phyloP scores from a whole-genome alignment of 2,113 vertebrate genomes.

The Mungos mungo region DNA sequence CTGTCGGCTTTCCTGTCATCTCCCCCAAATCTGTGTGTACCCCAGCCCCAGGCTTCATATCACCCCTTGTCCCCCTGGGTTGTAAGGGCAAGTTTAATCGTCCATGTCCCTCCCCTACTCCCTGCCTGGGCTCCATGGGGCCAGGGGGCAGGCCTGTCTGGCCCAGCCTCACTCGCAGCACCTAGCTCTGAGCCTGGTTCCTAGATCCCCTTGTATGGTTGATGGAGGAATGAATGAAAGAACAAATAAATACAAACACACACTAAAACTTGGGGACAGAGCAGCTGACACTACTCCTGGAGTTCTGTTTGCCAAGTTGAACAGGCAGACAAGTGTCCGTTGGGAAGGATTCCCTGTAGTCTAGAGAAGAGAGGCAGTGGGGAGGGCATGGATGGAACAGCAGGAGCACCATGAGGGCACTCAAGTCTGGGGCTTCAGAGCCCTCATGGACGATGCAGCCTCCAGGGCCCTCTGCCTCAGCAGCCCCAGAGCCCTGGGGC shows the following conservation, averaged over 20 bases:
- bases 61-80: too few species aligned
- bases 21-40: background rate
- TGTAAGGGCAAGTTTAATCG: background rate
- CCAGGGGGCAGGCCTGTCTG: background rate
- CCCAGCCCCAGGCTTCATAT: background rate
- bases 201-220: background rate
- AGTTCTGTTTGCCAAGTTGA: background rate
- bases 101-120: background rate
- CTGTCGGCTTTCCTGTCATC: background rate
- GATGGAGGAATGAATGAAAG: background rate
- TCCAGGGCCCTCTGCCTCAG: background rate
- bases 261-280: background rate
- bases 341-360: background rate
- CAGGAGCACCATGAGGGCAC: background rate
- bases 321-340: background rate
- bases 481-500: background rate
- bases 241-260: background rate
- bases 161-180: background rate
- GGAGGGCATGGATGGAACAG: background rate
- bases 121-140: background rate
- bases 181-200: background rate
- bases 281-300: background rate
- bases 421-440: background rate
- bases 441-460: rapidly evolving
- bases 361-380: background rate